These are phyloP conservation scores for Sialia sialis DNA, from an alignment of 2,113 vertebrate species.

Conservation along the genomic window DNA sequence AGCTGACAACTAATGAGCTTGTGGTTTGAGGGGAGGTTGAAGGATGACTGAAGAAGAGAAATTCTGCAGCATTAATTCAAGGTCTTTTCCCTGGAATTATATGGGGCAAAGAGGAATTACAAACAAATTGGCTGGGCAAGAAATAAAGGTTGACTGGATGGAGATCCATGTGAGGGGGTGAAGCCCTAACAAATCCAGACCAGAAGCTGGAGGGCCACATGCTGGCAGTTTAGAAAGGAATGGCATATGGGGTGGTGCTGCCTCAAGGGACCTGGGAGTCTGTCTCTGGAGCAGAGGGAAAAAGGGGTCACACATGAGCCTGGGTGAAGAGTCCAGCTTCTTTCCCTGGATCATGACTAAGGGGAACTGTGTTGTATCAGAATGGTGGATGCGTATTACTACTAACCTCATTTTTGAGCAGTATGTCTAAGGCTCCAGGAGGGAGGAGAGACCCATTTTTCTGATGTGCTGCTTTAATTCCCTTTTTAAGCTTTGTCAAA, in stretches of 20 bases:
- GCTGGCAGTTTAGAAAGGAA: background rate
- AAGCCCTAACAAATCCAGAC: background rate
- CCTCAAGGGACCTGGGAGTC: background rate
- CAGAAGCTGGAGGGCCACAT: background rate
- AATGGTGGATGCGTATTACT: background rate
- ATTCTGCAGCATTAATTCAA: background rate
- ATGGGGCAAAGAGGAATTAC: too few species aligned
- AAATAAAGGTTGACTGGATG: background rate
- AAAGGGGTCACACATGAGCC: too few species aligned
- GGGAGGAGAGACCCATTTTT: background rate
- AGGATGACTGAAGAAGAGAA: background rate
- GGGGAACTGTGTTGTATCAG: background rate
- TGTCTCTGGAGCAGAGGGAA: background rate
- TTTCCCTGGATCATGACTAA: background rate
- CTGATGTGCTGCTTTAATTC: background rate
- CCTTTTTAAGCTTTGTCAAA: background rate
- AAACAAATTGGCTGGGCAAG: background rate
- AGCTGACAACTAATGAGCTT: background rate
- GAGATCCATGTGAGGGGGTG: fast-evolving
- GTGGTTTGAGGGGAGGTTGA: background rate
- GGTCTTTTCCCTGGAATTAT: background rate
- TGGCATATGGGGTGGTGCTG: background rate
- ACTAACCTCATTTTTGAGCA: background rate
- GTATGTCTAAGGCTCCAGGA: background rate
- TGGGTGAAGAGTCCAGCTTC: background rate